Evolutionary conservation across 2,888 invertebrate species (phyloP).

Genomic region (Rhogogaster chlorosoma): DNA sequence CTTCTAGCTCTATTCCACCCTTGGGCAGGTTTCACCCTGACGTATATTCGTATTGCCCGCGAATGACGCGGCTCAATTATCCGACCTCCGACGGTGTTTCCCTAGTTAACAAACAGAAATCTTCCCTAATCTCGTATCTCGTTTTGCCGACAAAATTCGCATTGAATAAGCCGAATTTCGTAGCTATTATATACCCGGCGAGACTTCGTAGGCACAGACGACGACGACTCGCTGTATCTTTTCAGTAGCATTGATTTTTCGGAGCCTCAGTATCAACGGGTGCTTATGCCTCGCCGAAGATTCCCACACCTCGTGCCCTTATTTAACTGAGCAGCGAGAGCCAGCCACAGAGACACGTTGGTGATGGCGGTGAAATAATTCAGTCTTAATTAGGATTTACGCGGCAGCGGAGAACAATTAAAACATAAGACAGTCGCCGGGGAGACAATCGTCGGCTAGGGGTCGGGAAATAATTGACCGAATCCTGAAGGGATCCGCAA

Average conservation of each 20-base stretch:
- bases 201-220: neutral
- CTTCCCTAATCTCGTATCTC: too few species aligned
- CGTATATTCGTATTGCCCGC: slow-evolving; percentile 33
- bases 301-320: slow-evolving; percentile 31
- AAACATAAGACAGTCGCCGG: slow-evolving; percentile 67
- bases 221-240: slow-evolving; percentile 1
- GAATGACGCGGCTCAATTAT: slow-evolving; percentile 41
- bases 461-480: slow-evolving; percentile 57
- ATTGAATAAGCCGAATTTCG: slow-evolving; percentile 14
- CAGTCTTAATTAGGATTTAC: slow-evolving; percentile 74
- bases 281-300: neutral
- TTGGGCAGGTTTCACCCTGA: slow-evolving; percentile 4
- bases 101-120: neutral
- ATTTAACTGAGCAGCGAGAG: neutral
- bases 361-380: slow-evolving; percentile 67
- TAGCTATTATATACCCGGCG: neutral
- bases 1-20: neutral
- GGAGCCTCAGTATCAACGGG: slow-evolving; percentile 4
- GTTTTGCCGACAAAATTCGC: neutral
- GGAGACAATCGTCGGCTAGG: slow-evolving; percentile 55
- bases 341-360: slow-evolving; percentile 15
- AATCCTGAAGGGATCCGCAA: neutral
- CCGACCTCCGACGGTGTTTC: neutral
- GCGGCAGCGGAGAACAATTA: slow-evolving; percentile 71
- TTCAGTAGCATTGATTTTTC: slow-evolving; percentile 44